A percentile compares a stretch with the other conserved stretches of the same genome.
phyloP scores from a whole-genome alignment of 2,888 invertebrate species.

The Dione juno region DNA sequence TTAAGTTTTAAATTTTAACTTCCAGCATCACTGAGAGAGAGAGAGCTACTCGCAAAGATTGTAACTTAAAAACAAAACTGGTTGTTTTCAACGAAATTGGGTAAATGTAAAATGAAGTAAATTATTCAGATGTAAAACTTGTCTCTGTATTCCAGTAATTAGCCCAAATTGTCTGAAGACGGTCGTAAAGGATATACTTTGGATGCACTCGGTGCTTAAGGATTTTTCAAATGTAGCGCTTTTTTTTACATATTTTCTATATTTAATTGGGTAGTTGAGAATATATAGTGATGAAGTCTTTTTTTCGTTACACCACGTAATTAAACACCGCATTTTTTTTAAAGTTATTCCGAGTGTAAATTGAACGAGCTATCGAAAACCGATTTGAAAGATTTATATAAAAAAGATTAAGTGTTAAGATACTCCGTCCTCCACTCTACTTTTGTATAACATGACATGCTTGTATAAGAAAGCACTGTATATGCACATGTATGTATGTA shows the following conservation, averaged over 20 bases:
- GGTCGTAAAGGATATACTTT: conserved; percentile 37
- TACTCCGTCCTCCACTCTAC: no score
- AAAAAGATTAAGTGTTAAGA: no score
- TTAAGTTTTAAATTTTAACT: conserved; percentile 22
- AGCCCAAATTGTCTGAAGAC: conserved; percentile 49
- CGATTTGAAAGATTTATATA: no score
- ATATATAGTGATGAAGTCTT: no score
- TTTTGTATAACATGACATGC: no score
- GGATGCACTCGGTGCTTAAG: conserved; percentile 32
- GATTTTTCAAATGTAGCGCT: not conserved
- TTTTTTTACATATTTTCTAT: not conserved
- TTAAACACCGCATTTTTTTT: no score
- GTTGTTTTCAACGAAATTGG: conserved; percentile 10
- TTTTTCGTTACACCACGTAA: no score
- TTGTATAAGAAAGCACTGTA: not conserved
- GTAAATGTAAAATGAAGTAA: conserved; percentile 38
- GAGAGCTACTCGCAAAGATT: conserved; percentile 22
- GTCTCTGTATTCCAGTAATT: conserved; percentile 49
- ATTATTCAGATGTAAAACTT: conserved; percentile 45
- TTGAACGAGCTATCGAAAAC: no score
- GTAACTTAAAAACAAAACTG: conserved; percentile 23
- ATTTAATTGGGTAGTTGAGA: not conserved
- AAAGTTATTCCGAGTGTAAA: no score
- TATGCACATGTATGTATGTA: not conserved
- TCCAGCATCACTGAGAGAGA: not conserved